Evolutionary conservation across 2,797 vertebrate species (phyloP), one percentile per base, ranked within the genome.

Genomic region (Smutsia gigantea): DNA sequence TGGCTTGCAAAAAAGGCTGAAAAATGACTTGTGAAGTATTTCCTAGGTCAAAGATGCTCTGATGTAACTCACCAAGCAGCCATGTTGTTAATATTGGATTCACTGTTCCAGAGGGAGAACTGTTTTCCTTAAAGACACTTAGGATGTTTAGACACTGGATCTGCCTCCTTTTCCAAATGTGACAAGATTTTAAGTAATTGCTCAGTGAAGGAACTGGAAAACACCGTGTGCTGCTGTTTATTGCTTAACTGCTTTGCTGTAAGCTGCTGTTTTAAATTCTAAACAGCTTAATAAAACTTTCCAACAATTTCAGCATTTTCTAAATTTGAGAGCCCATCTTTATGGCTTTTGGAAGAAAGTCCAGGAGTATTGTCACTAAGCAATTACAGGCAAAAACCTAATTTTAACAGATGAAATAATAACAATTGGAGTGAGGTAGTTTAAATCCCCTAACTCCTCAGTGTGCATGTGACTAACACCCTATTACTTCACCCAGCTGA

Each of bases 261-360:
- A 93, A 96, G 96, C 93, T 97, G 96, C 90, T 96, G 89, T 97
- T 97, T 97, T 96, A 97, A 96, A 97, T 97, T 96, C 97, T 97
- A 96, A 97, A 97, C 93, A 96, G 97, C 87, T 97, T 97, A 96
- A 97, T 97, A 97, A 98, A 97, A 97, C 95, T 98, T 98, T 98
- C 97, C 97, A 97, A 98, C 97, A 96, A 96, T 97, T 97, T 98
- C 97, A 98, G 97, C 97, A 90, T 97, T 97, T 97, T 97, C 92
- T 97, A 96, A 96, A 95, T 97, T 96, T 90, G 87, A 97, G 84
- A 96, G 94, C 66, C 97, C 96, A 96, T 97, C 94, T 97, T 98
- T 97, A 98, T 86, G 59, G 90, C 75, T 95, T 93, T 97, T 96
- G 97, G 94, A 95, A 97, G 91, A 92, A 92, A 97, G 93, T 95